These are phyloP conservation scores for Pangasius larnaudii DNA, from an alignment of 2,797 vertebrate species.

Conservation along the genomic window DNA sequence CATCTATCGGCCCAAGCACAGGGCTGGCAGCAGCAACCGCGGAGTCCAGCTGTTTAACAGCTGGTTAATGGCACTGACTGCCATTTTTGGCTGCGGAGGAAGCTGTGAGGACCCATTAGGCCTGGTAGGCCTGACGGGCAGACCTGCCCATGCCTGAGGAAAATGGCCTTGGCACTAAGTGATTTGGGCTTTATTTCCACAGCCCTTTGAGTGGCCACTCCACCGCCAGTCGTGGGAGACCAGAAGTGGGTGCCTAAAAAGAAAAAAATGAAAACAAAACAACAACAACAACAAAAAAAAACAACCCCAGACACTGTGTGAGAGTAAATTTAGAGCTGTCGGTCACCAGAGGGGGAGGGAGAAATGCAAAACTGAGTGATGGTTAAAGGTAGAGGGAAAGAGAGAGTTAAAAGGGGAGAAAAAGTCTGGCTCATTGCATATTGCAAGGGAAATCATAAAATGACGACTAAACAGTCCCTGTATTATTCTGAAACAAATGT, in stretches of 20 bases:
- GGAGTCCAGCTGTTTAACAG: slow-evolving; percentile 75
- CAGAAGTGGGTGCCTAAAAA: slow-evolving; percentile 20
- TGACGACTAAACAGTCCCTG: neutral
- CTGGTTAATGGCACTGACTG: slow-evolving; percentile 66
- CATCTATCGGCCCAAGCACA: slow-evolving; percentile 13
- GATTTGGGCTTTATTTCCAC: slow-evolving; percentile 48
- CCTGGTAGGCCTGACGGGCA: slow-evolving; percentile 49
- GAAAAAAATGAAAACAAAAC: slow-evolving; percentile 26
- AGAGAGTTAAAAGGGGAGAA: neutral
- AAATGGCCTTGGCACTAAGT: slow-evolving; percentile 57
- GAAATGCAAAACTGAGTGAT: slow-evolving; percentile 25
- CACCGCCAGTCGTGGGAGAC: slow-evolving; percentile 25
- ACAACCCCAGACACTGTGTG: slow-evolving; percentile 1
- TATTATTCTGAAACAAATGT: slow-evolving; percentile 9
- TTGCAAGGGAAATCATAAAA: slow-evolving; percentile 9
- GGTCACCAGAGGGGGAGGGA: slow-evolving; percentile 1
- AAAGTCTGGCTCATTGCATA: neutral
- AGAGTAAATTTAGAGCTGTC: slow-evolving; percentile 42
- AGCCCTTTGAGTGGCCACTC: slow-evolving; percentile 49
- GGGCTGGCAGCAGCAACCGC: slow-evolving; percentile 24
- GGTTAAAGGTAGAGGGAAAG: slow-evolving; percentile 12
- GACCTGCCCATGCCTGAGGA: slow-evolving; percentile 48
- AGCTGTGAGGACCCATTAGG: slow-evolving; percentile 61
- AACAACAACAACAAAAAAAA: neutral
- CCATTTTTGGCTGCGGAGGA: slow-evolving; percentile 55